These are phyloP conservation scores for Pyrochroa serraticornis DNA, from an alignment of 2,888 invertebrate species.

Conservation along the genomic window DNA sequence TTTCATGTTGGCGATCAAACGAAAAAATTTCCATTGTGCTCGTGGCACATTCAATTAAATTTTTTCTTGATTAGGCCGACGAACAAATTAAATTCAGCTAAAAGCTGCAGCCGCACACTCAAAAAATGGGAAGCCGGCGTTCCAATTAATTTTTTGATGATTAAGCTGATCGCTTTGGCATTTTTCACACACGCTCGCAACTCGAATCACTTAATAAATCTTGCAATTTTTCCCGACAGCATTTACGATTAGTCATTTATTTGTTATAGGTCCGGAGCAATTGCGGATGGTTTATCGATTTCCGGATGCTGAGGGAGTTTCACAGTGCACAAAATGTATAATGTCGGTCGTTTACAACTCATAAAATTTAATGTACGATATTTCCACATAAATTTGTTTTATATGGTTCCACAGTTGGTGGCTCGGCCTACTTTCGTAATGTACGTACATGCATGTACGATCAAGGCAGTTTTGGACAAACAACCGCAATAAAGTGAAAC, in stretches of 20 bases:
- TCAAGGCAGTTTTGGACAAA: conserved; percentile 36
- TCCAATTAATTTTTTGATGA: conserved; percentile 29
- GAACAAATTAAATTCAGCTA: conserved; percentile 16
- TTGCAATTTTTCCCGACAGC: conserved; percentile 11
- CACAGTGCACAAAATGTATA: conserved; percentile 36
- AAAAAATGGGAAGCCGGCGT: conserved; percentile 15
- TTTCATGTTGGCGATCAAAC: no score
- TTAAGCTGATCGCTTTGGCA: conserved; percentile 23
- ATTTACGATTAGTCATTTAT: conserved; percentile 11
- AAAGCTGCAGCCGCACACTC: conserved; percentile 14
- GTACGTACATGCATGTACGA: conserved; percentile 35
- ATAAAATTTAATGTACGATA: conserved; percentile 49
- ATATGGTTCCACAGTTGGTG: conserved; percentile 28
- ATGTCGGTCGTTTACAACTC: conserved; percentile 45
- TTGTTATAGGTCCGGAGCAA: conserved; percentile 28
- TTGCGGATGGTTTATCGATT: conserved; percentile 32
- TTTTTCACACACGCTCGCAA: conserved; percentile 8
- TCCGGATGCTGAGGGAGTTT: conserved; percentile 18
- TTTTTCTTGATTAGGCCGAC: conserved; percentile 11
- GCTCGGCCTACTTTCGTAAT: conserved; percentile 26
- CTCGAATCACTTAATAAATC: conserved; percentile 17
- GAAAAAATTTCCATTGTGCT: conserved; percentile 8
- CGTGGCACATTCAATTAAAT: conserved; percentile 19
- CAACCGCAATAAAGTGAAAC: conserved; percentile 40
- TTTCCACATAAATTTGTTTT: conserved; percentile 41